Conservation (phyloP, 2,888 invertebrate species). For the Sphecodes monilicornis region DNA sequence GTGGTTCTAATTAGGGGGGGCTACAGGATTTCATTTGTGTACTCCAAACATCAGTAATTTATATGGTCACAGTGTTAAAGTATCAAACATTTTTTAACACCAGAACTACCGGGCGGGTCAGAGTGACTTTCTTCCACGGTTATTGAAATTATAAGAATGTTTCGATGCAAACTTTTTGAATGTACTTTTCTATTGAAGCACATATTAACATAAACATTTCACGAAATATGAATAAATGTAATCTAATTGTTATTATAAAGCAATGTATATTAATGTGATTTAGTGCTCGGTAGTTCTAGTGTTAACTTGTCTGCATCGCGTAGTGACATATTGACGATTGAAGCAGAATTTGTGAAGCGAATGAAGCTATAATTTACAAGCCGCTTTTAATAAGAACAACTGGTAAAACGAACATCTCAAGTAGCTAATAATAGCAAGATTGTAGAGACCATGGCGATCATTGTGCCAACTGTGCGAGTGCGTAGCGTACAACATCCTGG, state of each 20-base stretch:
- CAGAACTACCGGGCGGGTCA: too few species aligned
- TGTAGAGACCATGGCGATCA: slow-evolving; percentile 69
- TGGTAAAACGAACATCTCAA: slow-evolving; percentile 47
- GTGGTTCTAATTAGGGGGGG: too few species aligned
- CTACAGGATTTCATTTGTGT: background rate
- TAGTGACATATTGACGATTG: too few species aligned
- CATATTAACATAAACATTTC: too few species aligned
- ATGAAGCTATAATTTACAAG: background rate
- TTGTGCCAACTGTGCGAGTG: slow-evolving; percentile 71
- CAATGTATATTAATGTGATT: too few species aligned
- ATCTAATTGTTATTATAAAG: too few species aligned
- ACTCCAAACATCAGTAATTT: background rate
- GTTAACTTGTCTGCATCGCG: background rate
- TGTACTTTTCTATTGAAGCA: too few species aligned
- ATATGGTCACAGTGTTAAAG: background rate
- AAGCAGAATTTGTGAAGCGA: background rate
- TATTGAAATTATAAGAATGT: too few species aligned
- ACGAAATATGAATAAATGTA: too few species aligned
- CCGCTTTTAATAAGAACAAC: slow-evolving; percentile 26
- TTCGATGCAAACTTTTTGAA: too few species aligned
- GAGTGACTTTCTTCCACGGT: too few species aligned
- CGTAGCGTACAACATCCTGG: slow-evolving; percentile 82
- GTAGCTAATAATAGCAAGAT: slow-evolving; percentile 75
- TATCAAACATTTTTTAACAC: background rate
- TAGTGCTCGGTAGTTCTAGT: too few species aligned